Percentiles rank a stretch among this genome's conserved stretches.
phyloP scores from a whole-genome alignment of 2,888 invertebrate species.

The Panopea generosa region DNA sequence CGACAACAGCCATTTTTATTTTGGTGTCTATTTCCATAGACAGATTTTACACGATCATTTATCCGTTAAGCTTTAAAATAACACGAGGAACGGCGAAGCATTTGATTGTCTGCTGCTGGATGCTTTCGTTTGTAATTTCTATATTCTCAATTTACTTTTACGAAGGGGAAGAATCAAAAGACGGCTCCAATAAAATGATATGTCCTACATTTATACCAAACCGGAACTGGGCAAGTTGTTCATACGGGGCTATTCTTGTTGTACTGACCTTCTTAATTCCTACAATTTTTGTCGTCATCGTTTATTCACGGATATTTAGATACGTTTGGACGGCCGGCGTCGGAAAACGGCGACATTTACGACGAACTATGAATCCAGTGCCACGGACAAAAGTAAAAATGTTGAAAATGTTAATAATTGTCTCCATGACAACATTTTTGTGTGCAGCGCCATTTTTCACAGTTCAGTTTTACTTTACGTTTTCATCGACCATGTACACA shows the following conservation, averaged over 20 bases:
- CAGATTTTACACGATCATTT: slow-evolving; percentile 84
- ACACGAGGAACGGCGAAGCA: slow-evolving; percentile 80
- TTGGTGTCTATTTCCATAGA: slow-evolving; percentile 80
- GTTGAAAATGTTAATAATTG: slow-evolving; percentile 81
- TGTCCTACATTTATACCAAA: slow-evolving; percentile 72
- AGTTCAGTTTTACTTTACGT: slow-evolving; percentile 69
- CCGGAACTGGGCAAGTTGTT: slow-evolving; percentile 58
- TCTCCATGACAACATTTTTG: slow-evolving; percentile 63
- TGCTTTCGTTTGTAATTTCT: slow-evolving; percentile 65
- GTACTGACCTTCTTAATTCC: slow-evolving; percentile 73
- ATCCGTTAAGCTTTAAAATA: slow-evolving; percentile 83
- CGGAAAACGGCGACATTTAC: slow-evolving; percentile 67
- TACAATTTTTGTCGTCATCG: slow-evolving; percentile 58
- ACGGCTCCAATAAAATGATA: slow-evolving; percentile 16
- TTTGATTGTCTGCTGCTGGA: slow-evolving; percentile 76
- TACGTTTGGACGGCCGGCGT: slow-evolving; percentile 77
- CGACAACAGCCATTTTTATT: slow-evolving; percentile 72
- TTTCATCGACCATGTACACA: slow-evolving; percentile 31
- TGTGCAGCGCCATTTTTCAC: slow-evolving; percentile 71
- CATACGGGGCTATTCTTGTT: slow-evolving; percentile 68
- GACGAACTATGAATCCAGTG: slow-evolving; percentile 79
- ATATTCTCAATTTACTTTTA: slow-evolving; percentile 77
- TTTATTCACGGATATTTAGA: slow-evolving; percentile 73
- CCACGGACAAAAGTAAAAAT: slow-evolving; percentile 83
- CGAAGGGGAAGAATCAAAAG: slow-evolving; percentile 33